These are phyloP conservation scores for Orestias chungarensis DNA, from an alignment of 2,797 vertebrate species.

Conservation along the genomic window DNA sequence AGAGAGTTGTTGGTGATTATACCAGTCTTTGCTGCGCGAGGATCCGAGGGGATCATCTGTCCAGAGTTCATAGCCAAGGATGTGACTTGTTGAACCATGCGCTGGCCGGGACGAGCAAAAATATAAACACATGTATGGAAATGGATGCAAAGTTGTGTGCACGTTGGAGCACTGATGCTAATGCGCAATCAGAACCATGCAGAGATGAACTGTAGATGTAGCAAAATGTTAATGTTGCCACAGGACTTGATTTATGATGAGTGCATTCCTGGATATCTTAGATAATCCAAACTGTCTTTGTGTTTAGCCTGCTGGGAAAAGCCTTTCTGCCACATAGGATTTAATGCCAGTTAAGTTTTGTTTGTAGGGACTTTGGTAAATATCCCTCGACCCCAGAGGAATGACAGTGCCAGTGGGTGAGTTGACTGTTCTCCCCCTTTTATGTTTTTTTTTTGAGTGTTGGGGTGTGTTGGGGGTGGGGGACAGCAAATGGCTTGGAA, in stretches of 20 bases:
- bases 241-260: conserved; percentile 61
- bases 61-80: conserved; percentile 67
- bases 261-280: conserved; percentile 53
- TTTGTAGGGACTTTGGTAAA: conserved; percentile 59
- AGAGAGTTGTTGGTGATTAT: conserved; percentile 61
- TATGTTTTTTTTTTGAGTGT: conserved; percentile 11
- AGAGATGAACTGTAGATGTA: conserved; percentile 53
- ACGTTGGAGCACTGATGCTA: conserved; percentile 25
- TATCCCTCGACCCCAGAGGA: conserved; percentile 50
- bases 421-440: conserved; percentile 29
- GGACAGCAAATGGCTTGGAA: conserved; percentile 63
- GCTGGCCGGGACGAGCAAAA: conserved; percentile 52
- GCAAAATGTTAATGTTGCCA: conserved; percentile 61
- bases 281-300: conserved; percentile 55
- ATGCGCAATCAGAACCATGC: conserved; percentile 55
- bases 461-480: conserved; percentile 19
- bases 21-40: conserved; percentile 66
- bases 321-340: conserved; percentile 41
- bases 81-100: conserved; percentile 63
- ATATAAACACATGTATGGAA: conserved; percentile 46
- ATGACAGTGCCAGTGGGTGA: conserved; percentile 58
- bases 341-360: conserved; percentile 60
- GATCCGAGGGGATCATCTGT: conserved; percentile 75
- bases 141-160: conserved; percentile 28
- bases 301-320: conserved; percentile 36